Percentiles rank a stretch among this genome's conserved stretches.
Conservation (phyloP, 1,140 invertebrate species). For the Drosophila arawakana region DNA sequence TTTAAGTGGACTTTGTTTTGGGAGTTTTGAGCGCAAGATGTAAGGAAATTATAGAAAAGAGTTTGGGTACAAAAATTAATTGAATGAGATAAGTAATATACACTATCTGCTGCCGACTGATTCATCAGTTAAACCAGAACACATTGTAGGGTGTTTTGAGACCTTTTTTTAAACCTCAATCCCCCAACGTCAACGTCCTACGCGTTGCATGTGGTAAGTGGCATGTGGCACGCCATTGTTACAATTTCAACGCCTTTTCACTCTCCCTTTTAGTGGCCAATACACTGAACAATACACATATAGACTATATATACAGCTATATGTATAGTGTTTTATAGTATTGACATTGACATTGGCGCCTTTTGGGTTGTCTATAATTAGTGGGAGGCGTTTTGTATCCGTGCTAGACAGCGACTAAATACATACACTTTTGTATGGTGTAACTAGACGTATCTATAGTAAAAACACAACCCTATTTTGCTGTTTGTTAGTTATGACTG, state of each 20-base stretch:
- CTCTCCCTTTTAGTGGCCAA: constrained; percentile 9
- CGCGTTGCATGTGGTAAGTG: constrained; percentile 62
- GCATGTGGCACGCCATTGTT: constrained; percentile 64
- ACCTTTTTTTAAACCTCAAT: constrained; percentile 6
- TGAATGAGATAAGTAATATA: neutral
- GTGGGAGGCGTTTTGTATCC: constrained; percentile 25
- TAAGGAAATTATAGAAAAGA: neutral
- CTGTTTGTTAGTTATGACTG: constrained; percentile 7
- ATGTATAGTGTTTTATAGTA: constrained; percentile 32
- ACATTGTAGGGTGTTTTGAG: constrained; percentile 15
- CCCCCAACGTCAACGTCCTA: constrained; percentile 49
- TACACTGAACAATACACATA: neutral
- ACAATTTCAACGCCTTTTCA: constrained; percentile 37
- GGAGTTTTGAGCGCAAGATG: neutral
- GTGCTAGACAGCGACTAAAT: constrained; percentile 5
- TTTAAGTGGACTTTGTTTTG: constrained; percentile 4
- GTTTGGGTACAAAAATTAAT: neutral
- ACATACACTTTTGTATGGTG: constrained; percentile 9
- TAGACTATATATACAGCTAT: constrained; percentile 1
- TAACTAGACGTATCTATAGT: constrained; percentile 2
- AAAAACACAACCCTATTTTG: neutral
- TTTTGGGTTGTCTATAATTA: constrained; percentile 56
- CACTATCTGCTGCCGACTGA: neutral
- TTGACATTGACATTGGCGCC: constrained; percentile 70
- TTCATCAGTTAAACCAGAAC: neutral